These are phyloP conservation scores for Nerophis ophidion DNA, from an alignment of 2,113 vertebrate genomes.

Conservation along the genomic window DNA sequence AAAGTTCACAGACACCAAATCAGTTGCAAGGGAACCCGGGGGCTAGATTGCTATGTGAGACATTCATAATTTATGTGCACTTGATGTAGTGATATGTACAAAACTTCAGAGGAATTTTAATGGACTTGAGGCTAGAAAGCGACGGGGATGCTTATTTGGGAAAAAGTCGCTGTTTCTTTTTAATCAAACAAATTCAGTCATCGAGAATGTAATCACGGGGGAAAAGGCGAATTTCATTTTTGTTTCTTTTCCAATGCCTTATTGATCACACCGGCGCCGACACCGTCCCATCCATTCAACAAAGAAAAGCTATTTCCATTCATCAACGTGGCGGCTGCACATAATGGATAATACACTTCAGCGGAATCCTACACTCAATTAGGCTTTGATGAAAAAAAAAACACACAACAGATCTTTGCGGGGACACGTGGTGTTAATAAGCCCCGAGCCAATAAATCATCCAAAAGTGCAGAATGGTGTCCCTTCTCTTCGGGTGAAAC, in stretches of 20 bases:
- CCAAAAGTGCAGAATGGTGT: constrained; percentile 39
- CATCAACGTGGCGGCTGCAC: constrained; percentile 68
- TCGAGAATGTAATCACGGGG: constrained; percentile 44
- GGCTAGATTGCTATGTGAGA: constrained; percentile 74
- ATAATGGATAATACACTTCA: constrained; percentile 74
- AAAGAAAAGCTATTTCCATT: constrained; percentile 73
- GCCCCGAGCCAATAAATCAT: constrained; percentile 56
- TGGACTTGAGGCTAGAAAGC: constrained; percentile 61
- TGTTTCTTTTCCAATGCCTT: constrained; percentile 64
- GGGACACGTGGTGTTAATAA: constrained; percentile 60
- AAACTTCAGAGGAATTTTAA: constrained; percentile 79
- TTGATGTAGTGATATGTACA: constrained; percentile 79
- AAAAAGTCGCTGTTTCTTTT: constrained; percentile 39
- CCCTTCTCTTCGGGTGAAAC: constrained; percentile 50
- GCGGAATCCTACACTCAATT: constrained; percentile 71
- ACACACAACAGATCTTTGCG: constrained; percentile 48
- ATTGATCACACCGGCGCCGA: constrained; percentile 71
- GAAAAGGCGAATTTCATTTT: constrained; percentile 63
- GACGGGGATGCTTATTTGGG: constrained; percentile 60
- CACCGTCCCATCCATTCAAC: constrained; percentile 69
- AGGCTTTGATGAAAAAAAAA: constrained; percentile 60
- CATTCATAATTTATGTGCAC: constrained; percentile 81
- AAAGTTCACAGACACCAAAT: constrained; percentile 75
- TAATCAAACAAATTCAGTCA: constrained; percentile 49
- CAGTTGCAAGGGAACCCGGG: constrained; percentile 73